phyloP scores from a whole-genome alignment of 2,888 invertebrate species.

The Agrilus cyanescens region DNA sequence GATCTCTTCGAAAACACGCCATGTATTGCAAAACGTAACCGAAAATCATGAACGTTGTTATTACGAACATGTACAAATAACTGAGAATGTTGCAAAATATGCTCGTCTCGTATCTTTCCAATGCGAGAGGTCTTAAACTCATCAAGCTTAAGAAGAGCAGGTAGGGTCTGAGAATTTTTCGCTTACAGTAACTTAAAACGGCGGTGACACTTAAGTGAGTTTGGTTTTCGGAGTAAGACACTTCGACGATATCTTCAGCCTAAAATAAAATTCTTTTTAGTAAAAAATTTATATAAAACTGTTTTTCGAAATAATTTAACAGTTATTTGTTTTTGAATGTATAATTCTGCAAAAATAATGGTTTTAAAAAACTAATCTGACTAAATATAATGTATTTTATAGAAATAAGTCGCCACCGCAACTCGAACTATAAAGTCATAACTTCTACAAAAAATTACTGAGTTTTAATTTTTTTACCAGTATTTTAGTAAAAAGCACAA shows the following conservation, averaged over 20 bases:
- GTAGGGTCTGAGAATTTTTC: conserved; percentile 69
- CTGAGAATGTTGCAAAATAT: conserved; percentile 49
- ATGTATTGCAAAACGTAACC: conserved; percentile 71
- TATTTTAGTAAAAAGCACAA: too few relatives aligned
- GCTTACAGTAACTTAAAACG: conserved; percentile 69
- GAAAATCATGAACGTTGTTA: conserved; percentile 51
- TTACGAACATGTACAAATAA: conserved; percentile 55
- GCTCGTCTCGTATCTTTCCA: conserved; percentile 49
- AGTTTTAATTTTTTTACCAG: too few relatives aligned
- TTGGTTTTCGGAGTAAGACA: conserved; percentile 36
- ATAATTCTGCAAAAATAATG: too few relatives aligned
- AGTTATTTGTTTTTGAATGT: too few relatives aligned
- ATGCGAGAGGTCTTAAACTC: conserved; percentile 59
- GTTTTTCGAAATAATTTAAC: too few relatives aligned
- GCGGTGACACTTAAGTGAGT: conserved; percentile 63
- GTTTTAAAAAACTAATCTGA: too few relatives aligned
- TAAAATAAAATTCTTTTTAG: conserved; percentile 24
- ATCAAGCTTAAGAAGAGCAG: conserved; percentile 60
- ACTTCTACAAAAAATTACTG: too few relatives aligned
- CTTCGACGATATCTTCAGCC: conserved; percentile 60
- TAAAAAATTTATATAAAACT: not conserved
- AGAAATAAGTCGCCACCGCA: too few relatives aligned
- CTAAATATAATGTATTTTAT: too few relatives aligned
- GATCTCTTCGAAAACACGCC: conserved; percentile 61
- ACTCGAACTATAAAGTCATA: too few relatives aligned